phyloP scores from a whole-genome alignment of 1,140 invertebrate genomes.

The Xylocopa sonorina region DNA sequence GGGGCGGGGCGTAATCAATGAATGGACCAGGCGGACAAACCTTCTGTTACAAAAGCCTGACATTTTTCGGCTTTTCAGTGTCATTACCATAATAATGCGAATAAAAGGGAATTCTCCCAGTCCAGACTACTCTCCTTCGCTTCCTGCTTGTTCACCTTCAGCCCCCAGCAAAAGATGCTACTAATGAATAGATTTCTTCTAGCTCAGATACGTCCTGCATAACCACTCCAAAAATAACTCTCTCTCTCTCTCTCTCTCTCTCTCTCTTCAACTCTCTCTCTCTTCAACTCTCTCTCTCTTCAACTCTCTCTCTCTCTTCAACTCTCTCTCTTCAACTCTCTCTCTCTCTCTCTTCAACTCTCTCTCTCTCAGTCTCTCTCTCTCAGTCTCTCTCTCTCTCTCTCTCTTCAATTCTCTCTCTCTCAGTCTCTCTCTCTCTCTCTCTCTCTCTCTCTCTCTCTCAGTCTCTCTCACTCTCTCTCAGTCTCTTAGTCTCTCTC shows the following conservation, averaged over 20 bases:
- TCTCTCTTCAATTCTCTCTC: no score
- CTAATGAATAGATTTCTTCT: constrained; percentile 54
- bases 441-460: constrained; percentile 19
- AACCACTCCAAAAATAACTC: constrained; percentile 3
- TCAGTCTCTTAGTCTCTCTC: no score
- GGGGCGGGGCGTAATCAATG: constrained; percentile 76
- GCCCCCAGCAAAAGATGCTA: constrained; percentile 38
- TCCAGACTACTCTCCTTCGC: constrained; percentile 64
- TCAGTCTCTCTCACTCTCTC: constrained; percentile 23
- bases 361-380: no score
- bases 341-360: no score
- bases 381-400: constrained; percentile 25
- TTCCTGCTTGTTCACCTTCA: constrained; percentile 47
- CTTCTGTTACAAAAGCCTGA: constrained; percentile 79
- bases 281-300: no score
- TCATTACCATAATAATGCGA: constrained; percentile 81
- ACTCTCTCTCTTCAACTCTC: no score
- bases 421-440: constrained; percentile 28
- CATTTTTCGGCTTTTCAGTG: constrained; percentile 79
- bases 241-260: background rate
- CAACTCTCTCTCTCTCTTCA: no score
- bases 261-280: no score
- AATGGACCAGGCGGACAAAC: constrained; percentile 80
- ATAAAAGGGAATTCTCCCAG: constrained; percentile 78
- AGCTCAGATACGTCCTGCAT: constrained; percentile 11